Percentiles rank a stretch among this genome's conserved stretches.
Evolutionary conservation across 2,888 invertebrate species (phyloP).

Genomic region (Melolontha melolontha): DNA sequence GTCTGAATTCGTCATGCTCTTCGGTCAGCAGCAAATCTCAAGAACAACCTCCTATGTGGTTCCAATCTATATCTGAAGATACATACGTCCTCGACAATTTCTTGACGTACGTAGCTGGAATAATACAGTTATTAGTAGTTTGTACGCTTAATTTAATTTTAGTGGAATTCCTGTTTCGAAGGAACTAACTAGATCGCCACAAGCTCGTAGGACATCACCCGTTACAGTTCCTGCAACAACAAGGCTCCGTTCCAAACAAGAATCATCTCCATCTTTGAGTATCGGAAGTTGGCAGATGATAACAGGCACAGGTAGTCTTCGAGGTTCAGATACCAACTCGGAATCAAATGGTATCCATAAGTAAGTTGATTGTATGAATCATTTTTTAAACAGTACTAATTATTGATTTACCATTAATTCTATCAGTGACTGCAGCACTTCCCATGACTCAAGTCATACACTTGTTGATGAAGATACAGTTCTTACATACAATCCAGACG

Average conservation of each 20-base stretch:
- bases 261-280: slow-evolving; percentile 69
- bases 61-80: slow-evolving; percentile 39
- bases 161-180: slow-evolving; percentile 34
- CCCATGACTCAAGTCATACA: slow-evolving; percentile 65
- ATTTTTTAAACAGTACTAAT: not conserved
- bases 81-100: slow-evolving; percentile 27
- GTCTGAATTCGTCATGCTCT: slow-evolving; percentile 72
- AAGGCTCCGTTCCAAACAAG: slow-evolving; percentile 69
- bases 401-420: slow-evolving; percentile 20
- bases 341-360: slow-evolving; percentile 52
- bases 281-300: slow-evolving; percentile 79
- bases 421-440: slow-evolving; percentile 60
- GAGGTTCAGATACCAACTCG: slow-evolving; percentile 67
- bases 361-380: slow-evolving; percentile 4
- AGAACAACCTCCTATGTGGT: slow-evolving; percentile 41
- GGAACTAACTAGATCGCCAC: slow-evolving; percentile 58
- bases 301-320: slow-evolving; percentile 74
- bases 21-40: slow-evolving; percentile 67
- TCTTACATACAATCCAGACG: slow-evolving; percentile 51
- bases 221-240: slow-evolving; percentile 72
- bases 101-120: slow-evolving; percentile 13
- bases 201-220: slow-evolving; percentile 69
- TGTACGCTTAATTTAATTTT: not conserved
- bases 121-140: not conserved
- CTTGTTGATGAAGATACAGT: slow-evolving; percentile 64